Evolutionary conservation across 2,797 vertebrate species (phyloP), one percentile per base, ranked within the genome.

Genomic region (Periophthalmus magnuspinnatus): DNA sequence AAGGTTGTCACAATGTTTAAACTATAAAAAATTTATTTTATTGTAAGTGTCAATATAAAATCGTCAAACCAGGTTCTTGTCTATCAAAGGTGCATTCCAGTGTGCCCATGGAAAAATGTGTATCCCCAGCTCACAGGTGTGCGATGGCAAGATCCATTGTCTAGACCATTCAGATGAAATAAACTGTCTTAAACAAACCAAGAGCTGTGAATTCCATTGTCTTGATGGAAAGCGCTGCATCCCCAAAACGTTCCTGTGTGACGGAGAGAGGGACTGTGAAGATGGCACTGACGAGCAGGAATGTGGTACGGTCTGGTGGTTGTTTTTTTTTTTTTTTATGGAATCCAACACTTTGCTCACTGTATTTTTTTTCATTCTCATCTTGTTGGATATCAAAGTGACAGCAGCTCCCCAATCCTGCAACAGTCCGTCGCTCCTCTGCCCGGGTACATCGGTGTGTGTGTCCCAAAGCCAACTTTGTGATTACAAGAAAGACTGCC

Each of bases 71-170:
- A 36, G 62, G 11, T 67, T 4, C 56, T 50, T 63, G 5, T 19
- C 13, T 5, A 6, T 2, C 7, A 2, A 70, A 98, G 97, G 78
- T 0, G 86, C 93, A 41, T 97, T 97, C 79, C 93, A 81, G 72
- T 97, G 96, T 5, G 54, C 68, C 1, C 94, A 92, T 0, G 90
- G 93, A 57, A 91, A 79, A 0, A 69, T 38, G 73, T 97, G 96
- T 16, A 58, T 97, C 0, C 32, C 88, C 2, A 68, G 78, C 0
- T 80, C 52, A 0, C 86, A 92, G 54, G 94, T 58, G 69, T 97
- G 97, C 0, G 95, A 97, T 0, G 96, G 96, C 0, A 88, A 83
- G 2, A 65, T 76, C 0, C 95, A 98, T 33, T 98, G 96, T 68
- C 79, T 33, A 0, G 96, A 98, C 0, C 90, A 81, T 7, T 98